Conservation (phyloP, 1,140 invertebrate genomes). For the Drosophila novamexicana region DNA sequence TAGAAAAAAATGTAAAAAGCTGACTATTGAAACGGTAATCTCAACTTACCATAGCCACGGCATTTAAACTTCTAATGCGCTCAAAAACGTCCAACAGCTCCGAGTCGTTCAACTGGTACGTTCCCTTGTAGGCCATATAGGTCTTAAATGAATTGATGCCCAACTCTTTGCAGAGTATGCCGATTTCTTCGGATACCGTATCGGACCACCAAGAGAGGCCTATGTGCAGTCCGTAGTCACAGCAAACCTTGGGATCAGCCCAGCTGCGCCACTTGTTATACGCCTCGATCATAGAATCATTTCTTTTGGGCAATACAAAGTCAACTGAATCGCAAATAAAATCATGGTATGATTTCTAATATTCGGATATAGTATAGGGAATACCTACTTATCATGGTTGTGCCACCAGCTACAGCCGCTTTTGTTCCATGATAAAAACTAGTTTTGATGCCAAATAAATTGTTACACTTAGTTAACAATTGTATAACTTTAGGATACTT, state of each 20-base stretch:
- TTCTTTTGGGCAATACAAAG: slow-evolving; percentile 93
- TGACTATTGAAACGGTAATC: too few species aligned
- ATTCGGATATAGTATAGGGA: not conserved
- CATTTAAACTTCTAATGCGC: slow-evolving; percentile 91
- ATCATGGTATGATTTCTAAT: not conserved
- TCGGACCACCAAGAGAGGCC: slow-evolving; percentile 95
- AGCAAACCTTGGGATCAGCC: slow-evolving; percentile 98
- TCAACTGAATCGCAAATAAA: slow-evolving; percentile 88
- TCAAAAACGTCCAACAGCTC: slow-evolving; percentile 95
- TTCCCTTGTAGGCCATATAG: slow-evolving; percentile 98
- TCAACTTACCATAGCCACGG: slow-evolving; percentile 89
- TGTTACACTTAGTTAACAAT: not conserved
- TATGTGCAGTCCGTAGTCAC: slow-evolving; percentile 98
- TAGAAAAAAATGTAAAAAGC: not conserved
- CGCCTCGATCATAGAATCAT: slow-evolving; percentile 94
- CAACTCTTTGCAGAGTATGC: slow-evolving; percentile 90
- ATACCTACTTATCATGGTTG: slow-evolving; percentile 93
- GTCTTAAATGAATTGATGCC: slow-evolving; percentile 99
- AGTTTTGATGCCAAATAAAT: not conserved
- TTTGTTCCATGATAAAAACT: slow-evolving; percentile 94
- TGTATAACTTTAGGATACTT: not conserved
- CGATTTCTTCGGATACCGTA: slow-evolving; percentile 92
- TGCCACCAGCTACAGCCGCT: slow-evolving; percentile 95
- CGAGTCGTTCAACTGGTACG: slow-evolving; percentile 93
- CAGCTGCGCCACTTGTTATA: slow-evolving; percentile 95